Evolutionary conservation across 1,140 invertebrate genomes (phyloP).

Genomic region (Euglossa dilemma): DNA sequence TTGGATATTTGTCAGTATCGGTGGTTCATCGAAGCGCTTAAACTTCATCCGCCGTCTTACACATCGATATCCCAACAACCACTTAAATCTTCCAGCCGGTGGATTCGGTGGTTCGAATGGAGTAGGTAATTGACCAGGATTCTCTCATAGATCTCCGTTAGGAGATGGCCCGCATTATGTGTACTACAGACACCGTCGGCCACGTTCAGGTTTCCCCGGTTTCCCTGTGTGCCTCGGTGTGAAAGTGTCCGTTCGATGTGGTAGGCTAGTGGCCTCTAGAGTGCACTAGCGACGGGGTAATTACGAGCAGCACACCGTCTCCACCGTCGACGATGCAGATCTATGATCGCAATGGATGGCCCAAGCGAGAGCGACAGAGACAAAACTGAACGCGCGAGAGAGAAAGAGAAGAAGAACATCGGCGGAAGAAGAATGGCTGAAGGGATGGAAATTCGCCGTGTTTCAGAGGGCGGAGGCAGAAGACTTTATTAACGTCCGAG

Average conservation of each 20-base stretch:
- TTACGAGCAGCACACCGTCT: slow-evolving; percentile 71
- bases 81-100: slow-evolving; percentile 36
- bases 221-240: slow-evolving; percentile 50
- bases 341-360: slow-evolving; percentile 74
- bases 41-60: slow-evolving; percentile 29
- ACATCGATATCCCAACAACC: slow-evolving; percentile 30
- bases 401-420: slow-evolving; percentile 12
- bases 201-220: slow-evolving; percentile 14
- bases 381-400: not conserved
- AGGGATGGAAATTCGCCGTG: slow-evolving; percentile 69
- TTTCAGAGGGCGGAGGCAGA: slow-evolving; percentile 46
- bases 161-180: slow-evolving; percentile 66
- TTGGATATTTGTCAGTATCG: slow-evolving; percentile 33
- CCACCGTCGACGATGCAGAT: slow-evolving; percentile 70
- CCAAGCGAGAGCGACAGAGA: slow-evolving; percentile 32
- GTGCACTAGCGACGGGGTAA: slow-evolving; percentile 75
- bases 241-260: slow-evolving; percentile 58
- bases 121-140: slow-evolving; percentile 72
- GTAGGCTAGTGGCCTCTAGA: slow-evolving; percentile 69
- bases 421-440: slow-evolving; percentile 60
- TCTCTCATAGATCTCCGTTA: slow-evolving; percentile 71
- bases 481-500: slow-evolving; percentile 74
- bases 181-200: slow-evolving; percentile 44
- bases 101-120: slow-evolving; percentile 30
- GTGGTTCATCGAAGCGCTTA: slow-evolving; percentile 1